Conservation (phyloP, 1,140 invertebrate species). For the Adoxophyes honmai region DNA sequence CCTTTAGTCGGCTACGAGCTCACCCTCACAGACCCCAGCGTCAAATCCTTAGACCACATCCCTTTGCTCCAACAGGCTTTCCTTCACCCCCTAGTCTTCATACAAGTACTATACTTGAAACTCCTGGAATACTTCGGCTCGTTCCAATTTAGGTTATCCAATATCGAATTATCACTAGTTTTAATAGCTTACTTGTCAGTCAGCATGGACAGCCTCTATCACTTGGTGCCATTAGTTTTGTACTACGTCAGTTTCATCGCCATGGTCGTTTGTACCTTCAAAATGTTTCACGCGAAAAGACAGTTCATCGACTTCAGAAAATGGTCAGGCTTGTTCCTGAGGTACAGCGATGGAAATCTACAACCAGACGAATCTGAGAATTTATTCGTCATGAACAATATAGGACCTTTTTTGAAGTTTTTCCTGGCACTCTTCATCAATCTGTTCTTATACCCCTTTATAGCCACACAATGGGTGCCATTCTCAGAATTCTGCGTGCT, state of each 20-base stretch:
- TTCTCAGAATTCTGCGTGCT: conserved; percentile 90
- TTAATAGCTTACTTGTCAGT: conserved; percentile 84
- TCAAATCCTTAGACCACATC: conserved; percentile 81
- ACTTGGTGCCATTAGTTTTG: conserved; percentile 82
- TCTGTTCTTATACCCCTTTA: conserved; percentile 86
- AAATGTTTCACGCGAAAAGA: conserved; percentile 86
- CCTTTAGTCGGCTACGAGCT: conserved; percentile 86
- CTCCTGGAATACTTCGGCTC: conserved; percentile 79
- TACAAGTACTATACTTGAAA: conserved; percentile 84
- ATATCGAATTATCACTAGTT: conserved; percentile 81
- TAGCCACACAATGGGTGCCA: conserved; percentile 86
- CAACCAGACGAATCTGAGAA: conserved; percentile 88
- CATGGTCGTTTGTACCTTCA: conserved; percentile 87
- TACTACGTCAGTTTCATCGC: conserved; percentile 85
- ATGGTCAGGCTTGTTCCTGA: conserved; percentile 88
- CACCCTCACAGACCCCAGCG: conserved; percentile 81
- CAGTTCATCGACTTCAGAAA: conserved; percentile 86
- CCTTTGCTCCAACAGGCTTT: conserved; percentile 84
- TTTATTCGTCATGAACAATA: conserved; percentile 88
- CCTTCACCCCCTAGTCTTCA: conserved; percentile 82
- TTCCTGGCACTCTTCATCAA: conserved; percentile 86
- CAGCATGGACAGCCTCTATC: conserved; percentile 80
- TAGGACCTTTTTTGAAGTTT: conserved; percentile 88
- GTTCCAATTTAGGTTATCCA: conserved; percentile 78
- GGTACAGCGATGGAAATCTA: conserved; percentile 82